A percentile compares a stretch with the other conserved stretches of the same genome.
phyloP scores from a whole-genome alignment of 2,888 invertebrate species.

The Tetheella fluctuosa region DNA sequence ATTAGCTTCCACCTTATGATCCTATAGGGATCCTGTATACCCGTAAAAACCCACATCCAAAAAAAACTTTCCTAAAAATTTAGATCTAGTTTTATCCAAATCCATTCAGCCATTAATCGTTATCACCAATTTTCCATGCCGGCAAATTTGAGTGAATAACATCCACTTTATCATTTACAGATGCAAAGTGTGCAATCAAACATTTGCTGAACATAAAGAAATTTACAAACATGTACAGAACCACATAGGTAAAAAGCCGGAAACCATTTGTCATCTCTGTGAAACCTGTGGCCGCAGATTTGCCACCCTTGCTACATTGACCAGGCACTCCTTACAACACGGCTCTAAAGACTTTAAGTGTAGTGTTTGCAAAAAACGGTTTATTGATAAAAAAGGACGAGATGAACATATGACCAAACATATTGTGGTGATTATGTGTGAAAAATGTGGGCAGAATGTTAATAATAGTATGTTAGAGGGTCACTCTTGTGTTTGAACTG shows the following conservation, averaged over 20 bases:
- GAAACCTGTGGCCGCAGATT: slow-evolving; percentile 76
- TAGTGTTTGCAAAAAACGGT: slow-evolving; percentile 53
- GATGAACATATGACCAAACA: slow-evolving; percentile 59
- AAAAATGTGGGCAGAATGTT: slow-evolving; percentile 67
- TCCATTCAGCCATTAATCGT: too few species aligned
- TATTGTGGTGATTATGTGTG: slow-evolving; percentile 65
- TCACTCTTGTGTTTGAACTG: slow-evolving; percentile 52
- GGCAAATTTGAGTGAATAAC: too few species aligned
- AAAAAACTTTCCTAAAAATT: too few species aligned
- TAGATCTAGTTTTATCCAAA: too few species aligned
- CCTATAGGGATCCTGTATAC: too few species aligned
- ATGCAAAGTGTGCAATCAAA: slow-evolving; percentile 85
- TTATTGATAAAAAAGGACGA: slow-evolving; percentile 44
- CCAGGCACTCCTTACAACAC: slow-evolving; percentile 62
- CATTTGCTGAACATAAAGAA: slow-evolving; percentile 81
- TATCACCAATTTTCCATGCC: too few species aligned
- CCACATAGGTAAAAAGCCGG: slow-evolving; percentile 62
- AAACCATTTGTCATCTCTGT: slow-evolving; percentile 63
- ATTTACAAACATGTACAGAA: slow-evolving; percentile 84
- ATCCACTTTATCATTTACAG: slow-evolving; percentile 46
- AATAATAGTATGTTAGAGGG: slow-evolving; percentile 48
- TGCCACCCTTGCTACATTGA: slow-evolving; percentile 56
- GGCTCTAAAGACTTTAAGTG: slow-evolving; percentile 45
- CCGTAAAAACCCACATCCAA: too few species aligned
- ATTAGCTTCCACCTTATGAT: too few species aligned